Evolutionary conservation across 2,888 invertebrate species (phyloP).

Genomic region (Thymelicus acteon): DNA sequence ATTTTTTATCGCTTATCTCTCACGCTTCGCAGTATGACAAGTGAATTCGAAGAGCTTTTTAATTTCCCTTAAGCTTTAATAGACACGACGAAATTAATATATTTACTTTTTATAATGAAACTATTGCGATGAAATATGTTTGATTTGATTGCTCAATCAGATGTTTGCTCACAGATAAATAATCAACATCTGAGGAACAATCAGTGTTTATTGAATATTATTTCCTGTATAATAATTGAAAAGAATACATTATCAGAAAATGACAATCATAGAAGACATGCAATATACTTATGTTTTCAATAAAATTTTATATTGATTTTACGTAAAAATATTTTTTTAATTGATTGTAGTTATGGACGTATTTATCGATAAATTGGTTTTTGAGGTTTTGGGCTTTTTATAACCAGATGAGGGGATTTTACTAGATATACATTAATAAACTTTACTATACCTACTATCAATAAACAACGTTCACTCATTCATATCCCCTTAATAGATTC

Average conservation of each 20-base stretch:
- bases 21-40: not conserved
- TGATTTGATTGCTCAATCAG: slow-evolving; percentile 30
- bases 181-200: not conserved
- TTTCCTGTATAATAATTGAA: slow-evolving; percentile 15
- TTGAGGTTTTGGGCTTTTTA: no score
- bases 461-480: no score
- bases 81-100: slow-evolving; percentile 26
- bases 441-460: no score
- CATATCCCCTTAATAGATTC: no score
- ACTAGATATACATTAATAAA: no score
- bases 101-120: slow-evolving; percentile 19
- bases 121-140: slow-evolving; percentile 23
- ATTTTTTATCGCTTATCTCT: not conserved
- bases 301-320: no score
- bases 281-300: no score
- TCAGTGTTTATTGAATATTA: slow-evolving; percentile 17
- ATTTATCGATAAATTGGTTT: no score
- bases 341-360: no score
- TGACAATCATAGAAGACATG: not conserved
- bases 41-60: slow-evolving; percentile 2
- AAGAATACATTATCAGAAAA: not conserved
- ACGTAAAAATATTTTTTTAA: no score
- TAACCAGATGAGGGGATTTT: no score
- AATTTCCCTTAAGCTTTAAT: slow-evolving; percentile 16
- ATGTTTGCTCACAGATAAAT: slow-evolving; percentile 1